Evolutionary conservation across 1,140 invertebrate genomes (phyloP), one percentile per base, ranked within the genome.

Genomic region (Euura saliciscinereae): DNA sequence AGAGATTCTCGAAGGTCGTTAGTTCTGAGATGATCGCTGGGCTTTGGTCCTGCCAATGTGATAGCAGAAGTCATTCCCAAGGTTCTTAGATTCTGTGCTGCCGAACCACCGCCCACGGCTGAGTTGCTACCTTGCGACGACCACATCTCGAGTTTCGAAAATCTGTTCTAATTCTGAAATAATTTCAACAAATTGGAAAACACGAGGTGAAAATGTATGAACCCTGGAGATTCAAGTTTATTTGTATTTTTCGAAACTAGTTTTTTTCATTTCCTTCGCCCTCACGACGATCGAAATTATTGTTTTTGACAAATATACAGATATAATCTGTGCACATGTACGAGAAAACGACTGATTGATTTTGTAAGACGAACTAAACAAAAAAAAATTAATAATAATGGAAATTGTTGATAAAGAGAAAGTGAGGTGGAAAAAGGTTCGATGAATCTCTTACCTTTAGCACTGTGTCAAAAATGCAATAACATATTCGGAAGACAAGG

Each of bases 31-130:
- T 95, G 82, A 87, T 99, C 98, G 77, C 93, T 90, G 2, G 93
- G 91, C 83, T 97, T 97, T 13, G 98, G 97, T 69, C 90, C 90
- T 79, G 96, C 96, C 78, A 93, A 89, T 77, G 94, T 98, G 74
- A 99, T 97, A 66, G 97, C 96, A 45, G 96, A 97, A 4, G 97
- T 98, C 91, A 99, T 97, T 64, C 97, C 97, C 78, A 94, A 81
- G 43, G 92, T 92, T 45, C 83, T 80, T 44, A 83, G 73, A 79
- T 85, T 85, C 71, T 80, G 82, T 73, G 79, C 75, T 45, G 75
- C 80, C 5, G 80, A 73, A 4, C 79, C 10, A 45, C 74, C 69
- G 71, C 76, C 80, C 4, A 75, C 13, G 65, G 76, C 81, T 1
- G 82, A 77, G 45, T 76, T 76, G 28, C 68, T 73, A 71, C 81